These are phyloP conservation scores for Regulus satrapa DNA, from an alignment of 2,113 vertebrate genomes.

Conservation along the genomic window DNA sequence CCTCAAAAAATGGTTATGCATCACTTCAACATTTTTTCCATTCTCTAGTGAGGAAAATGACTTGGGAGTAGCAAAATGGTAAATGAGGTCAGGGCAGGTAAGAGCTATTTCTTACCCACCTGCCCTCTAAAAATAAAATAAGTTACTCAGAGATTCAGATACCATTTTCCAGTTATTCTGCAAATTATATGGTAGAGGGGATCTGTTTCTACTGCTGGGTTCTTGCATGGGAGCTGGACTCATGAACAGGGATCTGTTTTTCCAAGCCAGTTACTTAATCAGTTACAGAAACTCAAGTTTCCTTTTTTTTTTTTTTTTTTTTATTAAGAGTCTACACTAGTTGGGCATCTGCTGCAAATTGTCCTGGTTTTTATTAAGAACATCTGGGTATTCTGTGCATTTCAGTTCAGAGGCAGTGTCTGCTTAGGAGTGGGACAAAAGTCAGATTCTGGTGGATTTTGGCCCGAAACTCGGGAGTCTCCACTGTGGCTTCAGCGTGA, in stretches of 20 bases:
- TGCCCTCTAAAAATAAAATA: background rate
- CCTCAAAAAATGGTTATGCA: background rate
- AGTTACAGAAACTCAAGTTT: conserved; percentile 1
- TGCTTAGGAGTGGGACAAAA: background rate
- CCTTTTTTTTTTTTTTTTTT: background rate
- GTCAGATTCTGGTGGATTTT: background rate
- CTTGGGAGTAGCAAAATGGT: background rate
- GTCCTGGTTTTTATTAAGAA: background rate
- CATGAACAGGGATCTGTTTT: background rate
- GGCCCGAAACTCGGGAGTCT: background rate
- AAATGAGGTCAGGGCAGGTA: conserved; percentile 27
- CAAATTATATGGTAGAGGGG: background rate
- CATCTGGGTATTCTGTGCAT: background rate
- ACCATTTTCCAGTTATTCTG: background rate
- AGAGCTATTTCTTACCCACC: conserved; percentile 6
- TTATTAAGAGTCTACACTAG: background rate
- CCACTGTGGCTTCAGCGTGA: background rate
- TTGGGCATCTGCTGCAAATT: background rate
- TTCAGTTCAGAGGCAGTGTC: background rate
- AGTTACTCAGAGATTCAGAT: background rate
- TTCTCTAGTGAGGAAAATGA: background rate
- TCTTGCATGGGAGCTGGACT: background rate
- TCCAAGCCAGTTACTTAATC: background rate
- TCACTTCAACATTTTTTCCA: conserved; percentile 15
- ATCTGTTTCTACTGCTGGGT: background rate